Conservation (phyloP, 2,113 vertebrate genomes). For the Reinhardtius hippoglossoides region DNA sequence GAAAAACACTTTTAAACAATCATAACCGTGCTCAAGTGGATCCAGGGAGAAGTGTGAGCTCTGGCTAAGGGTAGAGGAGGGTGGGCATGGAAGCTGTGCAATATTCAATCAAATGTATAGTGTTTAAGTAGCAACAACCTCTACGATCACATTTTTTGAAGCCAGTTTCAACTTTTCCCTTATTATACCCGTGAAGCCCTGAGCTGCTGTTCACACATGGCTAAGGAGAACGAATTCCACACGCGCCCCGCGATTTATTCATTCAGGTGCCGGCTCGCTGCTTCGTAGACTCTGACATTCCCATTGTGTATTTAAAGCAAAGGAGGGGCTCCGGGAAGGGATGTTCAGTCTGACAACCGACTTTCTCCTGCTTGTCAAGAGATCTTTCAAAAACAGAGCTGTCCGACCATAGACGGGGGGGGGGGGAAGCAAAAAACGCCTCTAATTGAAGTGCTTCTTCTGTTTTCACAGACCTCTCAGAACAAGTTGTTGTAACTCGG, state of each 20-base stretch:
- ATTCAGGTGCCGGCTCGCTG: constrained; percentile 77
- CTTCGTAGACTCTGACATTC: constrained; percentile 74
- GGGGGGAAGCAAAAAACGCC: constrained; percentile 55
- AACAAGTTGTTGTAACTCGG: constrained; percentile 5
- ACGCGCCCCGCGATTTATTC: constrained; percentile 68
- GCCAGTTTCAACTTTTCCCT: constrained; percentile 14
- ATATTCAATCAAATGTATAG: constrained; percentile 20
- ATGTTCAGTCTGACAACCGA: constrained; percentile 65
- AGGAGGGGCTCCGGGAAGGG: constrained; percentile 35
- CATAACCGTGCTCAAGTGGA: constrained; percentile 30
- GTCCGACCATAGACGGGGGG: constrained; percentile 49
- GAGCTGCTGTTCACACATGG: constrained; percentile 55
- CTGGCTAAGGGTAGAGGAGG: background rate
- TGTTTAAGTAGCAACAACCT: background rate
- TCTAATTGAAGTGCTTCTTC: constrained; percentile 61
- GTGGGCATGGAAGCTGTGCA: background rate
- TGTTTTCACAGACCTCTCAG: constrained; percentile 23
- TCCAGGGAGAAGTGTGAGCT: constrained; percentile 10
- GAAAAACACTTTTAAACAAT: constrained; percentile 38
- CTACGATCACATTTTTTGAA: constrained; percentile 22
- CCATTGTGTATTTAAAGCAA: constrained; percentile 73
- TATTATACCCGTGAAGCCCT: constrained; percentile 34
- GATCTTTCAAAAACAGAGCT: constrained; percentile 62
- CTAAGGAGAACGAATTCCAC: constrained; percentile 50
- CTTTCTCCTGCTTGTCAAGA: constrained; percentile 62